A percentile compares a stretch with the other conserved stretches of the same genome.
Evolutionary conservation across 1,140 invertebrate genomes (phyloP).

Genomic region (Bombus huntii): DNA sequence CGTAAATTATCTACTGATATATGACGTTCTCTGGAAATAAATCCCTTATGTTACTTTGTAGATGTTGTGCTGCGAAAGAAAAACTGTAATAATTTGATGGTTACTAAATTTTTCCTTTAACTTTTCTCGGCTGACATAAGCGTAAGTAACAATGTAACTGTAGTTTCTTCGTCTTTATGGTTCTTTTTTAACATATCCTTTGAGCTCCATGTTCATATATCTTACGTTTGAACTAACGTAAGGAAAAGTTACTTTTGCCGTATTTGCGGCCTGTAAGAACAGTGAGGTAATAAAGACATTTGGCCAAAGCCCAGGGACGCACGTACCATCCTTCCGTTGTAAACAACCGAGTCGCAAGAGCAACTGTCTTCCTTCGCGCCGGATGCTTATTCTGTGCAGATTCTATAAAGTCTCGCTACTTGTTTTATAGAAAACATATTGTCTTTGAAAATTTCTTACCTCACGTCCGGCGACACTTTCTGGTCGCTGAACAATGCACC

Average conservation of each 20-base stretch:
- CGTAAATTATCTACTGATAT: neutral
- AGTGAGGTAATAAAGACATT: slow-evolving; percentile 62
- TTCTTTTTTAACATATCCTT: no score
- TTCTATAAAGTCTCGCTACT: neutral
- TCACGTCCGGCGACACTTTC: neutral
- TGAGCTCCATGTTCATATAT: neutral
- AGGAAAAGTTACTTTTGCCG: slow-evolving; percentile 13
- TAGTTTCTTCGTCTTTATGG: neutral
- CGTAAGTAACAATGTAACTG: neutral
- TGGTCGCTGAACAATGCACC: neutral
- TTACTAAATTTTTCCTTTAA: slow-evolving; percentile 1
- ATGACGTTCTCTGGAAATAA: neutral
- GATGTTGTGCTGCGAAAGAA: neutral
- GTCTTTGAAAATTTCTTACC: neutral
- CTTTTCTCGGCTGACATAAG: neutral
- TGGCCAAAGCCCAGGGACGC: slow-evolving; percentile 44
- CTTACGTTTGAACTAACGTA: neutral
- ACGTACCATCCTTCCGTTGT: slow-evolving; percentile 30
- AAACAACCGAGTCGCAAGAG: slow-evolving; percentile 48
- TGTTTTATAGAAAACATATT: neutral
- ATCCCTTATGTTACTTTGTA: no score
- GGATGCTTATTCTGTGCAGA: slow-evolving; percentile 33
- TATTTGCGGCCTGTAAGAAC: slow-evolving; percentile 25
- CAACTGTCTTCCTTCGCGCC: slow-evolving; percentile 14
- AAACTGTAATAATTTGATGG: neutral